Base-by-base conservation (phyloP, 1,140 invertebrate species). In the Pseudomyrmex concolor region DNA sequence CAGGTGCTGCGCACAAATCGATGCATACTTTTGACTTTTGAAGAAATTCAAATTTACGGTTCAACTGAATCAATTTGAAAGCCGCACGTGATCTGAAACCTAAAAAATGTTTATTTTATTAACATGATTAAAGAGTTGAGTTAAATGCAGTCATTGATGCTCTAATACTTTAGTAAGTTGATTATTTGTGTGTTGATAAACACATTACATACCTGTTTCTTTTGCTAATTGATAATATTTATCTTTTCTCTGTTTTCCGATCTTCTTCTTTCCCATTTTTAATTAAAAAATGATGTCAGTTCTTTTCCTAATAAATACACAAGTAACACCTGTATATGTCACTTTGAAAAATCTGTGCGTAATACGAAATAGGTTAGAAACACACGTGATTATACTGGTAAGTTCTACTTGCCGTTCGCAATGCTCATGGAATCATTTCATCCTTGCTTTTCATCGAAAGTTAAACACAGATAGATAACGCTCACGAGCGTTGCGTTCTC, bases 151-250 rank as follows among this genome's bases (percentile, higher is more conserved):
- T 1, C 4, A 10, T 54, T 8, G 19, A 10, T 25, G 25, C 13
- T 62, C 62, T 45, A 72, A 60, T 51, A n/a, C 22, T 48, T 5
- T 34, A 55, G 2, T 34, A 73, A 62, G 51, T 51, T 8, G 13
- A 55, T 34, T 34, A 34, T 12, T 15, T 54, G 10, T 15, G 17
- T 51, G 10, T 43, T 60, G 0, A 51, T 51, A 51, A 51, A 51
- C 25, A 25, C 2, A 51, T 62, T 19, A 90, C 82, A 92, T 95
- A 98, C 98, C 99, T 90, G 98, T 99, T 96, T 99, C 99, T 94
- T 99, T 99, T 19, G 99, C 99, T 89, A 99, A 95, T 91, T 99
- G 97, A 95, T 99, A 99, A 95, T 98, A 99, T 95, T 99, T 99
- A 96, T 99, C 99, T 93, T 97, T 98, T 43, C 99, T 96, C 90